Evolutionary conservation across 2,797 vertebrate species (phyloP), one percentile per base, ranked within the genome.

Genomic region (Geotrypetes seraphini): DNA sequence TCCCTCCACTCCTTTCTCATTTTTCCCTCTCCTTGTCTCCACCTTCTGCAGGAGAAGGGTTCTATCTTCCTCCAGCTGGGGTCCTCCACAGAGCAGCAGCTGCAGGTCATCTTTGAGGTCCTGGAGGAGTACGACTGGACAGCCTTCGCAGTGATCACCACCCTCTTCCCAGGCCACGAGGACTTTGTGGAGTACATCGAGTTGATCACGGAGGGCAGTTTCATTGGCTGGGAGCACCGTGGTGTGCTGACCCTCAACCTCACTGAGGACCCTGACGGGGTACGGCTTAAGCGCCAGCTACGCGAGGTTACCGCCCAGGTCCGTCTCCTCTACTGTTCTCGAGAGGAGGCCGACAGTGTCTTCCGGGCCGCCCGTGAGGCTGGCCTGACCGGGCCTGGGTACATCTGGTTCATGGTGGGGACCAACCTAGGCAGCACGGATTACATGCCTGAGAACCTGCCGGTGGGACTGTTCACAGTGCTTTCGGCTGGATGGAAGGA

Each of bases 121-220:
- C 71, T 97, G 66, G 93, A 97, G 63, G 91, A 96, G 53, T 96
- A 97, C 4, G 93, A 97, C 30, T 97, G 93, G 93, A 97, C 92
- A 0, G 60, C 90, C 43, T 97, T 97, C 46, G 92, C 90, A 1
- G 87, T 95, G 25, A 85, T 97, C 63, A 90, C 84, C 56, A 96
- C 92, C 0, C 85, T 89, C 43, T 87, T 91, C 69, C 91, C 93
- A 0, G 93, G 93, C 56, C 88, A 95, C 73, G 88, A 92, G 66
- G 91, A 91, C 29, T 92, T 97, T 44, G 78, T 96, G 57, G 90
- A 85, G 4, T 79, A 91, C 51, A 89, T 96, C 29, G 91, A 97
- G 69, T 86, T 90, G 40, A 71, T 97, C 63, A 96, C 93, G 0
- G 92, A 96, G 41, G 87, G 90, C 62, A 95, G 91, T 18, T 85